Base-by-base conservation (phyloP, 2,888 invertebrate species). In the Thalpophila matura region DNA sequence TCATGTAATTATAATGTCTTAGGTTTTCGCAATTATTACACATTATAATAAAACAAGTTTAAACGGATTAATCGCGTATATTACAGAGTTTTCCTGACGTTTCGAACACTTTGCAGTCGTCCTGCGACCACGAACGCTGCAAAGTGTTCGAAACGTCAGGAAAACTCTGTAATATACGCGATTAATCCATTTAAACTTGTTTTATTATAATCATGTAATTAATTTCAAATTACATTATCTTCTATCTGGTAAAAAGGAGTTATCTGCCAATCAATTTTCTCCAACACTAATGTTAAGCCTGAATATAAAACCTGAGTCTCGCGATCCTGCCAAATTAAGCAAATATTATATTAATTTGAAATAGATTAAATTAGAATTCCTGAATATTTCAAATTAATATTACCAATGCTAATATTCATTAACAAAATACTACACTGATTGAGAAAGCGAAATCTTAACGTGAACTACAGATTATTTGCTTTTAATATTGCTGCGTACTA, bases 401-500 rank as follows among this genome's bases (percentile, higher is more conserved):
- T 46, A 42, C 31, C 16, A 27, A 49, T 18, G n/a, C 16, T 51
- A 51, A 55, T 63, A 53, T 29, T 55, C 27, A 70, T 71, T 33
- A 47, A 37, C 42, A 10, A 59, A 58, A 58, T 64, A 55, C 38
- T 37, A 43, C 24, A 50, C 54, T 47, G 29, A 65, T 60, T 59
- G 43, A 40, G 43, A 53, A 38, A 51, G 18, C 16, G 6, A 46
- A 50, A 47, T 42, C 27, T 33, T 26, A 33, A 22, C 35, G 16
- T 47, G 33, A 55, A 43, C 37, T 46, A 29, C 20, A 56, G 18
- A 47, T 65, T 63, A 65, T 65, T 71, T 70, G 66, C 55, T 45
- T 59, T 65, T 53, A 59, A 69, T 69, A 69, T 61, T 58, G 58
- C 47, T 64, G 26, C 37, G 33, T 35, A 29, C 22, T 58, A 33